Evolutionary conservation across 1,140 invertebrate species (phyloP), one percentile per base, ranked within the genome.

Genomic region (Neodiprion fabricii): DNA sequence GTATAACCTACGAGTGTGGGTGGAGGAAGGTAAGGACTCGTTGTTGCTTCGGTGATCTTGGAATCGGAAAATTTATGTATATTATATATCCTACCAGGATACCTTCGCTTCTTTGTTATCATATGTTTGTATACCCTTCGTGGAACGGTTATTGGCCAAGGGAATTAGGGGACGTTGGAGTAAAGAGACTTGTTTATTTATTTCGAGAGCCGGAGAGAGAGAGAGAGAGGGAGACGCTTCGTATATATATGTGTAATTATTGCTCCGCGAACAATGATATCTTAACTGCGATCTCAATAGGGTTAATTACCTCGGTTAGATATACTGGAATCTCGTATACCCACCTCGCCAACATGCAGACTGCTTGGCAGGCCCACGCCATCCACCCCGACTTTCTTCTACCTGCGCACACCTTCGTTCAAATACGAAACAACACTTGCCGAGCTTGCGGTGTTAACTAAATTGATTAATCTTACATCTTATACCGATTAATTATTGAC

Each of bases 401-500:
- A 48, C 67, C 49, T 49, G 65, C 47, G 21, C 72, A 47, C 17
- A 14, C 48, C 10, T 48, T 74, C 28, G 11, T 50, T 69, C 48
- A 68, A 17, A 50, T 49, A 48, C 71, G 50, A 40, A 40, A 40
- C 28, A 40, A 40, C 28, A 40, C 28, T 40, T 47, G 71, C 67
- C 74, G 14, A 2, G 53, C 11, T 61, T n/a, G n/a, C 71, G 66
- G 69, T 67, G 66, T 40, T 82, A 79, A 78, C 78, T 74, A 84
- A 84, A 86, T 86, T 84, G 84, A 85, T 86, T 84, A 85, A 86
- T 86, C 82, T 81, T 61, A 66, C 75, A 74, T 70, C 73, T 78
- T 76, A 61, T 67, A 70, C 72, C 82, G 81, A 85, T 85, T 85
- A 85, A 85, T 85, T 85, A 85, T 85, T 84, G 84, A 85, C 84